Conservation (phyloP, 2,888 invertebrate genomes). For the Drosophila phalerata region DNA sequence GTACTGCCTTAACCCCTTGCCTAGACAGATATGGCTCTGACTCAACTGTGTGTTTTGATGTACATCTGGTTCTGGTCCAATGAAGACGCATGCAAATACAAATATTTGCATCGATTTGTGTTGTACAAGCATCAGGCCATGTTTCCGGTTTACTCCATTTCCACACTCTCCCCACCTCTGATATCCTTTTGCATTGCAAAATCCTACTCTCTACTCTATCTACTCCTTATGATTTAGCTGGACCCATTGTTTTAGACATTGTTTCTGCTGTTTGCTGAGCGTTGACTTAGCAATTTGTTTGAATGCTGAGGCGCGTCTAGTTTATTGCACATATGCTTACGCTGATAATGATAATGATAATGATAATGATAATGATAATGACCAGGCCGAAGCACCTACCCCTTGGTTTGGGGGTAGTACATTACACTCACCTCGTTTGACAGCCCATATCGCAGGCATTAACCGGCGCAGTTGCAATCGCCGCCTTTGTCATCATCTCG, state of each 20-base stretch:
- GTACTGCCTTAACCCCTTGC: neutral
- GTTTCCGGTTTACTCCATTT: slow-evolving; percentile 23
- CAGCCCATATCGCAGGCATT: slow-evolving; percentile 92
- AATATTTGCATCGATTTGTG: slow-evolving; percentile 81
- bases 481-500: slow-evolving; percentile 68
- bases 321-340: slow-evolving; percentile 41
- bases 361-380: neutral
- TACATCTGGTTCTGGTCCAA: slow-evolving; percentile 37
- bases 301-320: slow-evolving; percentile 46
- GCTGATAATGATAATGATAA: neutral
- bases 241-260: slow-evolving; percentile 59
- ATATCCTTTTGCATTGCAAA: neutral
- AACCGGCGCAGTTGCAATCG: slow-evolving; percentile 60
- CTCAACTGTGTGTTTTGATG: slow-evolving; percentile 5
- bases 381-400: neutral
- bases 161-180: neutral
- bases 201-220: neutral
- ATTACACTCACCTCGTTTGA: slow-evolving; percentile 91
- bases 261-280: slow-evolving; percentile 66
- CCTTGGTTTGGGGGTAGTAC: too few species aligned
- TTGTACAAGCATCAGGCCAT: slow-evolving; percentile 57
- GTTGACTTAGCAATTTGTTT: slow-evolving; percentile 69
- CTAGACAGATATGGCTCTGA: slow-evolving; percentile 18
- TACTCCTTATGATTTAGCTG: slow-evolving; percentile 9
- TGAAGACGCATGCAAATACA: slow-evolving; percentile 76